These are phyloP conservation scores for Cydia amplana DNA, from an alignment of 1,140 invertebrate species.

Conservation along the genomic window DNA sequence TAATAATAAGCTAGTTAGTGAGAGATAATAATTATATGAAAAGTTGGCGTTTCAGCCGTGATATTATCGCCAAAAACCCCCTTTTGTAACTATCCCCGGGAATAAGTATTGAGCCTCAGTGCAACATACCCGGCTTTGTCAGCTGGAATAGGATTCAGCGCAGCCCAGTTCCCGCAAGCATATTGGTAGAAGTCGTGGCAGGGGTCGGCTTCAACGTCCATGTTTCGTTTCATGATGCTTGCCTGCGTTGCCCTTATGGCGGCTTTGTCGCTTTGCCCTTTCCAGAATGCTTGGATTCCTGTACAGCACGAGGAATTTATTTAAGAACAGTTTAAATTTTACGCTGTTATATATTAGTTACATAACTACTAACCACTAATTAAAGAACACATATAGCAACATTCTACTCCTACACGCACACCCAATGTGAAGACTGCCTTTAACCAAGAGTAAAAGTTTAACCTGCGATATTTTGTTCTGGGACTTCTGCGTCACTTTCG, in stretches of 20 bases:
- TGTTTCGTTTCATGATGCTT: conserved; percentile 87
- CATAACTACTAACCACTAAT: too few species aligned
- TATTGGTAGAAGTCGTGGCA: conserved; percentile 96
- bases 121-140: conserved; percentile 84
- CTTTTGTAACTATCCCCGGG: neutral
- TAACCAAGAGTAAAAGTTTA: too few species aligned
- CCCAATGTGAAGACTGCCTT: too few species aligned
- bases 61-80: too few species aligned
- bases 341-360: too few species aligned
- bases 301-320: neutral
- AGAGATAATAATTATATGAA: too few species aligned
- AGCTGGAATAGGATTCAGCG: conserved; percentile 90
- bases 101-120: conserved; percentile 4
- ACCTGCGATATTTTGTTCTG: too few species aligned
- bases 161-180: conserved; percentile 93
- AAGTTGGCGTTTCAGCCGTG: too few species aligned
- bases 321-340: neutral
- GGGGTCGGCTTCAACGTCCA: conserved; percentile 88
- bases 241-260: conserved; percentile 80
- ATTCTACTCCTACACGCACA: too few species aligned
- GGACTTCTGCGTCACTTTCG: too few species aligned
- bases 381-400: too few species aligned
- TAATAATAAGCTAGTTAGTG: too few species aligned
- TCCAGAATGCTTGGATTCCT: conserved; percentile 74
- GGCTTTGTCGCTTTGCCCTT: conserved; percentile 80